A percentile compares a stretch with the other conserved stretches of the same genome.
Conservation (phyloP, 2,113 vertebrate species). For the Leptosomus discolor region DNA sequence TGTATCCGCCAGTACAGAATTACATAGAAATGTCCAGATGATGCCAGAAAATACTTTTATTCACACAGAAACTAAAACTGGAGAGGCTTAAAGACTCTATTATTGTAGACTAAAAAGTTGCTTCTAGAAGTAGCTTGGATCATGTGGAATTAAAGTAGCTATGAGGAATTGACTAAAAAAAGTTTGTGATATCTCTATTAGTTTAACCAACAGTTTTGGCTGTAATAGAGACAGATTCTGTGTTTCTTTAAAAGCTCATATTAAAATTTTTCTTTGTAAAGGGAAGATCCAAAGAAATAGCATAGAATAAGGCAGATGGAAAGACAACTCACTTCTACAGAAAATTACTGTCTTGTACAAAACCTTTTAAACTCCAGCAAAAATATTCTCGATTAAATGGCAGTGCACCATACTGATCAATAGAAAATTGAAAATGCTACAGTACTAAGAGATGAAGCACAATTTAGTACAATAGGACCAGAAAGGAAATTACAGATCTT, state of each 20-base stretch:
- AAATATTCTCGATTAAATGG: conserved; percentile 12
- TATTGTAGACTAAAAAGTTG: background rate
- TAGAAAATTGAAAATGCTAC: background rate
- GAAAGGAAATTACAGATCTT: conserved; percentile 16
- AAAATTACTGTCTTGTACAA: conserved; percentile 6
- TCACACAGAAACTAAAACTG: background rate
- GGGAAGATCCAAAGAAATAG: background rate
- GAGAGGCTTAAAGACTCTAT: background rate
- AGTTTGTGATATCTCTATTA: background rate
- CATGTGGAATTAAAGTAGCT: background rate
- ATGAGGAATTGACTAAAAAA: background rate
- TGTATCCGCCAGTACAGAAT: background rate
- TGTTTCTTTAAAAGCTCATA: background rate
- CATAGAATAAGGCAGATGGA: background rate
- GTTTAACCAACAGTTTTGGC: background rate
- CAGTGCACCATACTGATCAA: background rate
- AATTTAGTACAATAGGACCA: background rate
- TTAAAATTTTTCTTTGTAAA: background rate
- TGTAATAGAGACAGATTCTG: background rate
- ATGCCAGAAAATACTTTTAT: background rate
- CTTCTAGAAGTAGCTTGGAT: background rate
- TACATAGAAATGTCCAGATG: background rate
- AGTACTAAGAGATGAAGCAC: background rate
- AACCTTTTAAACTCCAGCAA: background rate
- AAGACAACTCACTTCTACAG: background rate